Base-by-base conservation (phyloP, 2,113 vertebrate genomes). In the Reinhardtius hippoglossoides region DNA sequence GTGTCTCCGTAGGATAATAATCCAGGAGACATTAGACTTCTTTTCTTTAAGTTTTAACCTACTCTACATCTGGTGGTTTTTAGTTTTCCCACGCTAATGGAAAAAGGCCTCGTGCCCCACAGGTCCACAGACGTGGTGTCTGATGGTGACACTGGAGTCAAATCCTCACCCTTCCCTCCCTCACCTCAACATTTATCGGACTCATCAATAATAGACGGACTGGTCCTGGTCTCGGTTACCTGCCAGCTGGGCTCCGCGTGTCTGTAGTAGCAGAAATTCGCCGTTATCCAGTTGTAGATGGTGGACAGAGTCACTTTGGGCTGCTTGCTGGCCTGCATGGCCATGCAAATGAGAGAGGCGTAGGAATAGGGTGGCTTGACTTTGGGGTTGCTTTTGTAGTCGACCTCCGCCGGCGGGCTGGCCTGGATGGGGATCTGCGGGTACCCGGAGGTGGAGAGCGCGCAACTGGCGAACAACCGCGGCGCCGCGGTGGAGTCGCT, bases 181-280 rank as follows among this genome's bases (percentile, higher is more conserved):
- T 78, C 74, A 62, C 88, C 55, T 82, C 69, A n/a, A 81, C 77
- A 84, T 89, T 89, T 86, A 80, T 67, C 74, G 83, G 60, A 69
- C 84, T 89, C 71, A 91, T 92, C 65, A 88, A 92, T 93, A 74
- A 89, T 92, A 78, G 37, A 92, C 5, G 37, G 40, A 40, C 52
- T 76, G 46, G 12, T 58, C 78, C 37, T 13, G 71, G 80, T 66
- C 78, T 87, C 76, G 26, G 88, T 93, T 91, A 96, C 96, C 96
- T 96, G 95, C 95, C 96, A 96, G 91, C 95, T 96, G 87, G 96
- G 95, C 86, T 96, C 95, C 4, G 96, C 95, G 52, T 96, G 94
- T 88, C 93, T 91, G 91, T 96, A 96, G 89, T 96, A 96, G 90
- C 95, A 95, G 94, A 95, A 96, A 82, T 96, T 96, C 58, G 95